Evolutionary conservation across 2,888 invertebrate species (phyloP), one percentile per base, ranked within the genome.

Genomic region (Brenthis hecate): DNA sequence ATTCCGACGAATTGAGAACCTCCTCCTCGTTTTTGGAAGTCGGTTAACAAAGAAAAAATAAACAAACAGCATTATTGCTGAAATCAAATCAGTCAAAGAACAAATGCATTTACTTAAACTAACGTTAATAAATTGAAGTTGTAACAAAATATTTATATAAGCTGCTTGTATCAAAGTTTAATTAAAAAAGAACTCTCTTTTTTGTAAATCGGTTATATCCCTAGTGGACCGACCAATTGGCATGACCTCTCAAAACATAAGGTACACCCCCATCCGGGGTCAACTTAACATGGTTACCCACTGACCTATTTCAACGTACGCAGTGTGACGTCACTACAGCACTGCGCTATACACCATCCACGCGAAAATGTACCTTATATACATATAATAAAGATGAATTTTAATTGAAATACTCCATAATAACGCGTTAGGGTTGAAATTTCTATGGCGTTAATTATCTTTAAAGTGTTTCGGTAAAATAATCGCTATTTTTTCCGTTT

Each of bases 311-410:
- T 80, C 65, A 60, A 47, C 71, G 71, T 80, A 81, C 81, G 81
- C 81, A 80, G 80, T 77, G 71, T 80, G 80, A 82, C 81, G 81
- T 82, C 81, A 82, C 74, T 70, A 76, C 81, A 73, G 80, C 81
- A 82, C 66, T 82, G 81, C 81, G 81, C 79, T 80, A 77, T 73
- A 66, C 68, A 65, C 51, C 53, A 56, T 32, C 56, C 70, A 72
- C 60, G 65, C 66, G 36, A 70, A 75, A 73, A 68, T 61, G 57
- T 48, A 65, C 68, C 75, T 73, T 77, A 75, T 50, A 0, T 0
- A 50, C 0, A 23, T 36, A n/a, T 16, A 71, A 76, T 78, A 78
- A 63, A 71, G 74, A 63, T 66, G 56, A 76, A 71, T 75, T 55
- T 72, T 60, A 66, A 66, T 63, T 68, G 56, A 47, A 19, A 36